phyloP scores from a whole-genome alignment of 1,140 invertebrate species.

The Meteorus sp. region DNA sequence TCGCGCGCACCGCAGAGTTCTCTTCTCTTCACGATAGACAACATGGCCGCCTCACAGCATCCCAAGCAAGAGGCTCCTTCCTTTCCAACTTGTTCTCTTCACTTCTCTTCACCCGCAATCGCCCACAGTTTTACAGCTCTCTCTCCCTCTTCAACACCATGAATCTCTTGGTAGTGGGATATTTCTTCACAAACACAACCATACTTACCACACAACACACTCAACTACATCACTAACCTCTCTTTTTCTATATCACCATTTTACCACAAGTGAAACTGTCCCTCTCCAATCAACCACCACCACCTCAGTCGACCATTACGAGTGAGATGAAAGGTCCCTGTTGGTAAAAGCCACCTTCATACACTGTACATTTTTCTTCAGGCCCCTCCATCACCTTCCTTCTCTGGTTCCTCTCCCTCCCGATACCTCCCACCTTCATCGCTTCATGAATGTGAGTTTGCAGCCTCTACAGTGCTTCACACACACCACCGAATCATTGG shows the following conservation, averaged over 20 bases:
- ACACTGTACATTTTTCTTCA: too few relatives aligned
- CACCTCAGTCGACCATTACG: too few relatives aligned
- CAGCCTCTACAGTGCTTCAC: too few relatives aligned
- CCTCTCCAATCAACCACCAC: conserved; percentile 1
- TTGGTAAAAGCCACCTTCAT: too few relatives aligned
- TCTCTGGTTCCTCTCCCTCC: conserved; percentile 17
- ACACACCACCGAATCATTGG: too few relatives aligned
- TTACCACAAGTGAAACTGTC: not conserved
- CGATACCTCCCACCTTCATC: conserved; percentile 6
- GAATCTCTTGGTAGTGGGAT: too few relatives aligned
- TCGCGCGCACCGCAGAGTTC: conserved; percentile 54
- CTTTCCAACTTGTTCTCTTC: conserved; percentile 39
- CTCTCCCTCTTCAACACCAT: not conserved
- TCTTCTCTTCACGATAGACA: conserved; percentile 55
- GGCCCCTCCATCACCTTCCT: conserved; percentile 11
- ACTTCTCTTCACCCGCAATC: too few relatives aligned
- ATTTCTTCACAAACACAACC: too few relatives aligned
- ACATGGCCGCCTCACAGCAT: conserved; percentile 59
- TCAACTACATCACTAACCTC: too few relatives aligned
- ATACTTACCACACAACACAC: too few relatives aligned
- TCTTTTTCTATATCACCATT: not conserved
- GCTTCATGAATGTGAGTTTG: too few relatives aligned
- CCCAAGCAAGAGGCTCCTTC: conserved; percentile 39
- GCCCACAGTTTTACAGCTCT: not conserved
- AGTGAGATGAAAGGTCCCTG: too few relatives aligned